Evolutionary conservation across 2,888 invertebrate genomes (phyloP).

Genomic region (Archips xylosteana): DNA sequence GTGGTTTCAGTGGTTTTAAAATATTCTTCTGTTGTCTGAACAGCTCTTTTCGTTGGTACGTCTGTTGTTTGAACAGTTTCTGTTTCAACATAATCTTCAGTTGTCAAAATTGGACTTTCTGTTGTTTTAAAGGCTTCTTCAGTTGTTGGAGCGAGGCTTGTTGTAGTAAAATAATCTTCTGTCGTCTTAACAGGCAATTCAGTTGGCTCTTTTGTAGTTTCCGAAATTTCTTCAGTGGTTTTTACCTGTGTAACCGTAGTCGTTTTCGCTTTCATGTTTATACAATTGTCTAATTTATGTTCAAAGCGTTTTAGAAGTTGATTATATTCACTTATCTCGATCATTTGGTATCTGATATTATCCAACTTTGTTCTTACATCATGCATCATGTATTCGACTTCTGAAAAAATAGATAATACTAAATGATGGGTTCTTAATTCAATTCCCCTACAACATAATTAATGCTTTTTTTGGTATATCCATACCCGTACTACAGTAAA

Average conservation of each 20-base stretch:
- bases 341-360: neutral
- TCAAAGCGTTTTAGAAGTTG: neutral
- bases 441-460: no score
- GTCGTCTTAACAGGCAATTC: neutral
- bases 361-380: neutral
- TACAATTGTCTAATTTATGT: neutral
- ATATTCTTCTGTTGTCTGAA: neutral
- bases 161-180: no score
- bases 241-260: neutral
- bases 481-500: no score
- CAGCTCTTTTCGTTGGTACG: neutral
- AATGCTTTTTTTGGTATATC: no score
- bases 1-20: no score
- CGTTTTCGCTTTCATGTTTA: neutral
- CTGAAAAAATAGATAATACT: neutral
- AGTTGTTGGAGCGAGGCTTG: no score
- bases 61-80: neutral
- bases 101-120: neutral
- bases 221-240: neutral
- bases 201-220: neutral
- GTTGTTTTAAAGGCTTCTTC: neutral
- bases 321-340: neutral
- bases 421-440: neutral
- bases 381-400: neutral
- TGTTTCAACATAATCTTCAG: neutral